phyloP scores from a whole-genome alignment of 2,888 invertebrate genomes.

The Ctenicera cuprea region DNA sequence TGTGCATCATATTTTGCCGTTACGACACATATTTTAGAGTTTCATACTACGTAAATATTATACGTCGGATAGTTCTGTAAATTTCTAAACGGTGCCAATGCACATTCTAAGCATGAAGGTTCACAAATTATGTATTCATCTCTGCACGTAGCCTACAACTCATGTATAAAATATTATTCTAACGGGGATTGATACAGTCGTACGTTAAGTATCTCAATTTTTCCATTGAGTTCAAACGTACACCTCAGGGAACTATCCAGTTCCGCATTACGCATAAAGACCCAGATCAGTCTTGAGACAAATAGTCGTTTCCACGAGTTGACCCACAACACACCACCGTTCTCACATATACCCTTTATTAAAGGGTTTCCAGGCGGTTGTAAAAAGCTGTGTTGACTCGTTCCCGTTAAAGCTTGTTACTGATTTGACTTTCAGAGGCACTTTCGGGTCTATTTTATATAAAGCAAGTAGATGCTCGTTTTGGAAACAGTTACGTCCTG shows the following conservation, averaged over 20 bases:
- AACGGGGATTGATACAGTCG: conserved; percentile 5
- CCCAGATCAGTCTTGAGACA: conserved; percentile 19
- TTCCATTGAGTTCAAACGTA: conserved; percentile 1
- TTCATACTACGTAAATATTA: too few species aligned
- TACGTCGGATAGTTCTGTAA: too few species aligned
- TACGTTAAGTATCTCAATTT: conserved; percentile 16
- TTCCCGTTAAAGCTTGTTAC: conserved; percentile 34
- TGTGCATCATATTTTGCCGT: too few species aligned
- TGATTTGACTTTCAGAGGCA: conserved; percentile 36
- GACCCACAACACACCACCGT: conserved; percentile 22
- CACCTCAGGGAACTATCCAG: conserved; percentile 15
- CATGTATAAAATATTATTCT: conserved; percentile 19
- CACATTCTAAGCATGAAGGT: not conserved
- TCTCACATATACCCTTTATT: conserved; percentile 23
- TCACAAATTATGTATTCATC: too few species aligned
- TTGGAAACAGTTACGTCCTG: conserved; percentile 29
- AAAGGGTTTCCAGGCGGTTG: conserved; percentile 25
- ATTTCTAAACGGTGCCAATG: not conserved
- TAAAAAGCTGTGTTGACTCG: conserved; percentile 29
- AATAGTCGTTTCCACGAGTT: conserved; percentile 25
- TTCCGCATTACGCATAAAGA: conserved; percentile 25
- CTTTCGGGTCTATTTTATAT: conserved; percentile 23
- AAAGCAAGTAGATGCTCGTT: conserved; percentile 25
- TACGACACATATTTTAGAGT: too few species aligned
- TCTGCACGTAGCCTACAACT: not conserved